Percentiles rank a stretch among this genome's conserved stretches.
These are phyloP conservation scores for Umimayanthus kanabou DNA, from an alignment of 92 coral and sea anemone species.

Conservation along the genomic window DNA sequence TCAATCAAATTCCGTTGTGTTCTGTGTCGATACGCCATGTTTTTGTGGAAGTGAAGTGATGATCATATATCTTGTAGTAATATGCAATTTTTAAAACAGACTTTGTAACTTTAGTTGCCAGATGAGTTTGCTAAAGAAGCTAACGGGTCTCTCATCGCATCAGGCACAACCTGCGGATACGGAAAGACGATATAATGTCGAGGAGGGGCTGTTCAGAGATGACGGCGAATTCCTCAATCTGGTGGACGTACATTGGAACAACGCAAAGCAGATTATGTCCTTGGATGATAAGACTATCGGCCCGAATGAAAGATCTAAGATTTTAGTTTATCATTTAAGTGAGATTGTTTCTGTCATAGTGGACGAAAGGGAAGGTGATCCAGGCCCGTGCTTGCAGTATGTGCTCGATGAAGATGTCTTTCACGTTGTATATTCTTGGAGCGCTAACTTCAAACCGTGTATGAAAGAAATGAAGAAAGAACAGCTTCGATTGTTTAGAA, in stretches of 20 bases:
- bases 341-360: constrained; percentile 78
- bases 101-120: constrained; percentile 4
- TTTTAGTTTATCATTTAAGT: constrained; percentile 83
- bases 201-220: constrained; percentile 39
- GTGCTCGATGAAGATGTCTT: constrained; percentile 81
- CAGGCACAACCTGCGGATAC: constrained; percentile 65
- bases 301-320: constrained; percentile 82
- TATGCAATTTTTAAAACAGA: neutral
- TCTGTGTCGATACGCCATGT: constrained; percentile 9
- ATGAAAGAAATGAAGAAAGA: constrained; percentile 88
- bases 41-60: neutral
- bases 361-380: constrained; percentile 90
- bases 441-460: constrained; percentile 66
- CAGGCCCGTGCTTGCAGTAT: constrained; percentile 93
- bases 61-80: neutral
- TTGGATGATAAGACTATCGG: constrained; percentile 81
- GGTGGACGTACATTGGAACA: constrained; percentile 86
- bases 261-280: constrained; percentile 77
- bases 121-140: constrained; percentile 84
- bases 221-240: constrained; percentile 71
- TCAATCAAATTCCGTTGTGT: constrained; percentile 18
- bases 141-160: constrained; percentile 66
- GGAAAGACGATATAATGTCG: constrained; percentile 52
- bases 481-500: constrained; percentile 83
- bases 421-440: constrained; percentile 82